These are phyloP conservation scores for Nylanderia fulva DNA, from an alignment of 1,140 invertebrate genomes.

Conservation along the genomic window DNA sequence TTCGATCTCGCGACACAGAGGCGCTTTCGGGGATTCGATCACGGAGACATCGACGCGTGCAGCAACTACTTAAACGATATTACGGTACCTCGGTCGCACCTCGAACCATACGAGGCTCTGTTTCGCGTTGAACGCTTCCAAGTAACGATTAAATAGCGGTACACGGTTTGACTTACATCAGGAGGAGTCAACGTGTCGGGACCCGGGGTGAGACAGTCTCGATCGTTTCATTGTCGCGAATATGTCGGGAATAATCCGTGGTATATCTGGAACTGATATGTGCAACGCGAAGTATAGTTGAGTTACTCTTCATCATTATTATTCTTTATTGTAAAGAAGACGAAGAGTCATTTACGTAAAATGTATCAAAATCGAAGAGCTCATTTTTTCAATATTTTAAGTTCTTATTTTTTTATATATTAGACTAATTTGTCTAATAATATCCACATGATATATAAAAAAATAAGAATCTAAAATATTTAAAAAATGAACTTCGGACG, in stretches of 20 bases:
- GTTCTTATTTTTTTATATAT: background rate
- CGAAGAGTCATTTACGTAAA: background rate
- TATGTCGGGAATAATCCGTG: conserved; percentile 11
- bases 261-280: conserved; percentile 2
- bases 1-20: background rate
- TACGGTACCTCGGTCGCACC: conserved; percentile 28
- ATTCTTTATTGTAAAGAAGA: background rate
- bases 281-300: background rate
- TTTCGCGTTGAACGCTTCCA: conserved; percentile 16
- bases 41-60: conserved; percentile 26
- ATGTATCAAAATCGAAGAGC: background rate
- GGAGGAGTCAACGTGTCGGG: background rate
- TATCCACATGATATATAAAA: background rate
- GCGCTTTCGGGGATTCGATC: conserved; percentile 40
- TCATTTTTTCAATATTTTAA: background rate
- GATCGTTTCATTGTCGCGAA: background rate
- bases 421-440: too few relatives aligned
- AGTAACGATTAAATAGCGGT: conserved; percentile 48
- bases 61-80: conserved; percentile 46
- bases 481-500: background rate
- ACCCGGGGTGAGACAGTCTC: background rate
- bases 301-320: background rate
- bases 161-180: conserved; percentile 31
- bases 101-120: conserved; percentile 13
- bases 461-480: background rate